Evolutionary conservation across 2,888 invertebrate genomes (phyloP).

Genomic region (Leucozona laternaria): DNA sequence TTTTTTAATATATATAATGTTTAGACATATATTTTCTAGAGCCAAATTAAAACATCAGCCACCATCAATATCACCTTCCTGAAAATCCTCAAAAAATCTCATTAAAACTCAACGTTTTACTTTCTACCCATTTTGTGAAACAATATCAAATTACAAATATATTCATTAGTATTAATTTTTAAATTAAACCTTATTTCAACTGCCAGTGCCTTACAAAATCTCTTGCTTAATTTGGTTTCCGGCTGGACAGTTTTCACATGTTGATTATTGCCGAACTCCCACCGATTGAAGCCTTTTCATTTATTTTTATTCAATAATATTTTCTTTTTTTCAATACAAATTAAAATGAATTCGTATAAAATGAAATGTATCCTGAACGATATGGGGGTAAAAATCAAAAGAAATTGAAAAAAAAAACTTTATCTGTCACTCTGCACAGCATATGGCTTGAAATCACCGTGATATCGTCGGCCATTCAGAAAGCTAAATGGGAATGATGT

Average conservation of each 20-base stretch:
- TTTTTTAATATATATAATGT: too few relatives aligned
- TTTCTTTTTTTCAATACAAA: not conserved
- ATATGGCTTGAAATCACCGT: not conserved
- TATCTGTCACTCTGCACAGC: not conserved
- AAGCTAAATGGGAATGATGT: not conserved
- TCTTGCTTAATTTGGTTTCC: slow-evolving; percentile 6
- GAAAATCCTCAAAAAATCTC: not conserved
- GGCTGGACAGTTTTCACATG: not conserved
- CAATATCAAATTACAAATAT: slow-evolving; percentile 58
- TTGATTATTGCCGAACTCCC: not conserved
- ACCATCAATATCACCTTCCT: not conserved
- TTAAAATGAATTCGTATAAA: not conserved
- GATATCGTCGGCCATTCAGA: not conserved
- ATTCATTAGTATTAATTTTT: slow-evolving; percentile 50
- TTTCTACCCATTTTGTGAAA: slow-evolving; percentile 52
- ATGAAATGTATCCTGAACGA: not conserved
- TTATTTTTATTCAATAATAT: slow-evolving; percentile 6
- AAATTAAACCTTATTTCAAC: slow-evolving; percentile 20
- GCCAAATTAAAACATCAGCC: too few relatives aligned
- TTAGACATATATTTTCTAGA: too few relatives aligned
- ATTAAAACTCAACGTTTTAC: slow-evolving; percentile 8
- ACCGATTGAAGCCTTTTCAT: slow-evolving; percentile 7
- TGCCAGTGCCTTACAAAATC: not conserved
- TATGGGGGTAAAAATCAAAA: not conserved
- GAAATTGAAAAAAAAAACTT: not conserved